Percentiles rank a stretch among this genome's conserved stretches.
phyloP scores from a whole-genome alignment of 2,888 invertebrate species.

The Zonitis immaculata region DNA sequence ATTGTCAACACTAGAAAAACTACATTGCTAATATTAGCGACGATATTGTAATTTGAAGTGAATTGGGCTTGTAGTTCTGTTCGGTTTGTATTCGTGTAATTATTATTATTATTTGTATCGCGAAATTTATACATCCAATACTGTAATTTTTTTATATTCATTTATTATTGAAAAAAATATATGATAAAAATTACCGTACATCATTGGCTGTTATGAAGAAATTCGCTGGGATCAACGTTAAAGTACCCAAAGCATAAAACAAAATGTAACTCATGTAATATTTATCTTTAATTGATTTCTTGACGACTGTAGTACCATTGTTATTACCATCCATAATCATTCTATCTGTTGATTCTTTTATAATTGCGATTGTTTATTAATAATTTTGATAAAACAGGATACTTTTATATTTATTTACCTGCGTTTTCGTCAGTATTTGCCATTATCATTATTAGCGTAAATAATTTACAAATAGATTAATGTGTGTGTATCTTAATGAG shows the following conservation, averaged over 20 bases:
- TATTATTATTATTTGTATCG: background rate
- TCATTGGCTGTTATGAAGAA: conserved; percentile 23
- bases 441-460: background rate
- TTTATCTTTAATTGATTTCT: conserved; percentile 7
- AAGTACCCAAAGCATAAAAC: conserved; percentile 20
- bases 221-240: conserved; percentile 12
- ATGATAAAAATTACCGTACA: conserved; percentile 11
- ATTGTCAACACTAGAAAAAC: conserved; percentile 11
- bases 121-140: conserved; percentile 23
- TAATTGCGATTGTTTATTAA: background rate
- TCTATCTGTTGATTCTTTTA: conserved; percentile 4
- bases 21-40: conserved; percentile 12
- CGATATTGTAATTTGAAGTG: conserved; percentile 11
- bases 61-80: conserved; percentile 14
- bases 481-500: no score
- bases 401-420: background rate
- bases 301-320: background rate
- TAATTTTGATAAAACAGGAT: background rate
- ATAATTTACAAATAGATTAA: background rate
- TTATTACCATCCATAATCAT: no score
- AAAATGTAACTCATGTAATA: conserved; percentile 14
- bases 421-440: background rate
- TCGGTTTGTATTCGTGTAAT: conserved; percentile 5
- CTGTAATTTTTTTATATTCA: conserved; percentile 5
- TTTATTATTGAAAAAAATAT: background rate